Evolutionary conservation across 2,113 vertebrate species (phyloP).

Genomic region (Aegotheles bennettii): DNA sequence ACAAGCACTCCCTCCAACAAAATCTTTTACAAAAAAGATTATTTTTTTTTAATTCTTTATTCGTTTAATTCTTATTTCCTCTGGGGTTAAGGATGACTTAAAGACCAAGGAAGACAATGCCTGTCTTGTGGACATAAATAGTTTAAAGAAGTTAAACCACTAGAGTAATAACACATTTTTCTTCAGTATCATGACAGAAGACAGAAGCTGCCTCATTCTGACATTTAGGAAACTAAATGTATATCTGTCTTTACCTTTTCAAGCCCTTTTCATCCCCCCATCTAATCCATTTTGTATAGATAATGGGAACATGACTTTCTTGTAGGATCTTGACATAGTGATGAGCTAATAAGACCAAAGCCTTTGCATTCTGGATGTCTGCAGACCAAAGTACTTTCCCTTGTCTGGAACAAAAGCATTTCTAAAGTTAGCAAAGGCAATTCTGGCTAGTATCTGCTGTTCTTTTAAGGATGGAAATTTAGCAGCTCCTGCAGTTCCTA

Average conservation of each 20-base stretch:
- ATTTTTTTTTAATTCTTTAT: background rate
- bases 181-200: constrained; percentile 4
- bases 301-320: background rate
- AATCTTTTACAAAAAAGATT: background rate
- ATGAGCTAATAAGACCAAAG: background rate
- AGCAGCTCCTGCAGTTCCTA: background rate
- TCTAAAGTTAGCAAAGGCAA: background rate
- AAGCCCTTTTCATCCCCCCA: constrained; percentile 30
- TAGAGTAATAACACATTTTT: background rate
- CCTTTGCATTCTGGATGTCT: background rate
- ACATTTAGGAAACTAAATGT: background rate
- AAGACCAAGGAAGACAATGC: background rate
- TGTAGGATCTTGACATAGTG: background rate
- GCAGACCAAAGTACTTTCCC: background rate
- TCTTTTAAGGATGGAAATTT: background rate
- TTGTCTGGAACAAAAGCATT: background rate
- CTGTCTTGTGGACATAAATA: constrained; percentile 4
- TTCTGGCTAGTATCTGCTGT: background rate
- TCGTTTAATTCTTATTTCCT: background rate
- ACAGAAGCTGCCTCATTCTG: constrained; percentile 35
- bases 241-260: constrained; percentile 10
- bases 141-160: background rate
- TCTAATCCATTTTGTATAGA: constrained; percentile 19
- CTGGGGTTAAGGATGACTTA: background rate
- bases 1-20: background rate